Evolutionary conservation across 1,140 invertebrate species (phyloP), one percentile per base, ranked within the genome.

Genomic region (Drosophila nigrodunni): DNA sequence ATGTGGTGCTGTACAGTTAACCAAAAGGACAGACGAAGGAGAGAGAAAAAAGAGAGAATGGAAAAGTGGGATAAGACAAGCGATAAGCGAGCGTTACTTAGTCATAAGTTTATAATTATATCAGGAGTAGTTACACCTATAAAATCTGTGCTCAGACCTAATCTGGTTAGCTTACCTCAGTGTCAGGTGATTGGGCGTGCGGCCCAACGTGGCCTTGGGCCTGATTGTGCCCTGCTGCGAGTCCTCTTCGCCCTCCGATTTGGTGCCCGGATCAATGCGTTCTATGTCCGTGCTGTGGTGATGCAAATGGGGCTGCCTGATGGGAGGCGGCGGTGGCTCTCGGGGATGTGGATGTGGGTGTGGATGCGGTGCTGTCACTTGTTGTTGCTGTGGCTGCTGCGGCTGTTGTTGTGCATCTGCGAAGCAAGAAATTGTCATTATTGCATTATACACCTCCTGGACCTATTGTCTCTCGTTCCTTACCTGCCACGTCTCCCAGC

Each of bases 171-270:
- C 77, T 75, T 94, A 95, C 95, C 95, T 97, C 91, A 98, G 94
- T 82, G 96, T 98, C 93, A 97, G 95, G 94, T 98, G 97, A 94
- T 98, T 98, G 82, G 97, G 97, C 85, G 97, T 98, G 89, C 96
- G 94, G 77, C 97, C 97, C 92, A 98, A 94, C 92, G 95, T 95
- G 92, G 95, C 94, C 94, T 96, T 96, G 92, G 93, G 93, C 79
- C 93, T 93, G 93, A 93, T 93, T 92, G 94, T 93, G 90, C 95
- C 93, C 93, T 95, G 94, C 91, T 95, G 94, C 44, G 95, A 95
- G 88, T 97, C 96, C 87, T 98, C 97, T 93, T 97, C 96, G 65
- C 96, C 97, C 93, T 98, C 97, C 8, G 96, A 97, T 93, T 97
- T 97, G 61, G 95, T 96, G 52, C 96, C 96, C 18, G 95, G 94